Evolutionary conservation across 2,888 invertebrate species (phyloP).

Genomic region (Aethes cnicana): DNA sequence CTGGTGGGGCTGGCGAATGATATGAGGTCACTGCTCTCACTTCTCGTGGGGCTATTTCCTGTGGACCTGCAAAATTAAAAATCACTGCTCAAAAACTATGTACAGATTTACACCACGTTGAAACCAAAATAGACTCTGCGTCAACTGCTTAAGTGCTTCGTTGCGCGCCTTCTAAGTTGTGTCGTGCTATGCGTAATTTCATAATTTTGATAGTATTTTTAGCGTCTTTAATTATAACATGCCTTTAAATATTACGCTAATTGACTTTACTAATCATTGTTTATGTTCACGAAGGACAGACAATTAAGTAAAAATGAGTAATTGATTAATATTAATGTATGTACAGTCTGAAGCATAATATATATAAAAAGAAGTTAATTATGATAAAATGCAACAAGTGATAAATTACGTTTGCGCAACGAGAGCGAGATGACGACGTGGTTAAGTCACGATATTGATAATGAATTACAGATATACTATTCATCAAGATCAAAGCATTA

Average conservation of each 20-base stretch:
- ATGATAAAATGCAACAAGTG: slow-evolving; percentile 6
- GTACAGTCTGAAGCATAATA: too few relatives aligned
- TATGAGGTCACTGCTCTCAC: slow-evolving; percentile 84
- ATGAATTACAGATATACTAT: slow-evolving; percentile 4
- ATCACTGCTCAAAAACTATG: slow-evolving; percentile 22
- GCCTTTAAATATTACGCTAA: too few relatives aligned
- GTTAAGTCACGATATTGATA: slow-evolving; percentile 7
- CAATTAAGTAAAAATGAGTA: too few relatives aligned
- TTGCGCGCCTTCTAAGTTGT: too few relatives aligned
- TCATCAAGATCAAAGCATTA: slow-evolving; percentile 11
- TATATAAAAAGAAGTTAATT: background rate
- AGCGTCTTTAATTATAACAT: too few relatives aligned
- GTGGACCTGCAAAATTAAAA: slow-evolving; percentile 66
- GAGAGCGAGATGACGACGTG: background rate
- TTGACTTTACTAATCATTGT: too few relatives aligned
- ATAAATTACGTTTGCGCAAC: background rate
- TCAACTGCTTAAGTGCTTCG: too few relatives aligned
- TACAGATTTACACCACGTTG: background rate
- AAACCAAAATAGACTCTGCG: too few relatives aligned
- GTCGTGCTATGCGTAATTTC: too few relatives aligned
- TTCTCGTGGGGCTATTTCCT: slow-evolving; percentile 67
- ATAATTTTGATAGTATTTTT: too few relatives aligned
- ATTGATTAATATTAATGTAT: too few relatives aligned
- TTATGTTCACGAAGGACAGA: too few relatives aligned
- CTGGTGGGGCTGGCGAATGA: slow-evolving; percentile 86